Conservation (phyloP, 2,797 vertebrate species). For the Cirrhinus mrigala region DNA sequence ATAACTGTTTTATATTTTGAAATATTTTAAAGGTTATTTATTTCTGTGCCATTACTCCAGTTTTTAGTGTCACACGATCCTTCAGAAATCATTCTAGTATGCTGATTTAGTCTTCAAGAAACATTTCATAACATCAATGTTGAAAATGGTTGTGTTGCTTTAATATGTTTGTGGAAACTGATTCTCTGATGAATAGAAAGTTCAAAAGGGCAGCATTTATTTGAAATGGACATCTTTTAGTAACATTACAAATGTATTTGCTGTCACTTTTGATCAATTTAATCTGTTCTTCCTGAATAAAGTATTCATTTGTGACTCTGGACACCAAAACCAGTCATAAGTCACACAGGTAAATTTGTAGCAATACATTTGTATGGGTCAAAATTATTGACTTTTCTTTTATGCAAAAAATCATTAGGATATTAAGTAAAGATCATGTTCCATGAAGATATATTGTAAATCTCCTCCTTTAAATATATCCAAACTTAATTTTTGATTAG, state of each 20-base stretch:
- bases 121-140: neutral
- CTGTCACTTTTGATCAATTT: neutral
- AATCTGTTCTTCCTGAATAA: neutral
- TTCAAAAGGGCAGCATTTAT: neutral
- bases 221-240: neutral
- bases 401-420: no score
- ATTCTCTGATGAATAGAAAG: neutral
- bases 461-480: no score
- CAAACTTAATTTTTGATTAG: no score
- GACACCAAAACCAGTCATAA: no score
- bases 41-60: neutral
- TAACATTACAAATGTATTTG: neutral
- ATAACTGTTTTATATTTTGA: neutral
- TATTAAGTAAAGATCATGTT: no score
- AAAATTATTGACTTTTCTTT: no score
- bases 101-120: neutral
- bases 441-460: no score
- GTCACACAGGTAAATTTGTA: no score
- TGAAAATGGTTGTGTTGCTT: neutral
- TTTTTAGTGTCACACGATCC: neutral
- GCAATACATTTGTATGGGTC: no score
- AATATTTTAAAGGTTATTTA: no score
- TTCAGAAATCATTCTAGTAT: neutral
- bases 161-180: neutral
- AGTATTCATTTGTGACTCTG: neutral